phyloP scores from a whole-genome alignment of 2,113 vertebrate genomes.

The Aix galericulata region DNA sequence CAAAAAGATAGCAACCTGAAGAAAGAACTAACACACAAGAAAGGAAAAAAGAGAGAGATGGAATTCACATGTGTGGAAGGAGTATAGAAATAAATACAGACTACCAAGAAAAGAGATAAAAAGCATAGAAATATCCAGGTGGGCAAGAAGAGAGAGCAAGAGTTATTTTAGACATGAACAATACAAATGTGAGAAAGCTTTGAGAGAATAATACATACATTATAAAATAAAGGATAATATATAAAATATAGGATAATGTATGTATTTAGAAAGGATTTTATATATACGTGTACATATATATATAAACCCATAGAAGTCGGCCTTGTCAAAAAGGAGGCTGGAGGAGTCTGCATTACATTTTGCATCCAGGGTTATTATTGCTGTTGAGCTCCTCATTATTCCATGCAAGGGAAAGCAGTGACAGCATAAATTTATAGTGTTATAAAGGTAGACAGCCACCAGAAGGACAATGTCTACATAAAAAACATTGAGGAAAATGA shows the following conservation, averaged over 20 bases:
- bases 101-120: neutral
- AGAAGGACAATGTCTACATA: neutral
- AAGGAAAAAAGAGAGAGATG: constrained; percentile 15
- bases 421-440: neutral
- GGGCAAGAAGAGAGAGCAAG: neutral
- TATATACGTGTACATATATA: neutral
- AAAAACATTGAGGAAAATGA: neutral
- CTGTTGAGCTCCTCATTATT: neutral
- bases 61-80: neutral
- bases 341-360: neutral
- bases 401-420: neutral
- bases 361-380: neutral
- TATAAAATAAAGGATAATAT: neutral
- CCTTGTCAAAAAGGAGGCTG: neutral
- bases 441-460: neutral
- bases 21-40: constrained; percentile 24
- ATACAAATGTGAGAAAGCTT: neutral
- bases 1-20: neutral
- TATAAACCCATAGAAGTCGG: neutral
- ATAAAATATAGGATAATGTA: neutral
- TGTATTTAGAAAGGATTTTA: neutral
- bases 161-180: neutral
- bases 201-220: neutral
- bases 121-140: constrained; percentile 36
- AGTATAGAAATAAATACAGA: neutral